A percentile compares a stretch with the other conserved stretches of the same genome.
These are phyloP conservation scores for Ctenosaura bakeri DNA, from an alignment of 2,797 vertebrate species.

Conservation along the genomic window DNA sequence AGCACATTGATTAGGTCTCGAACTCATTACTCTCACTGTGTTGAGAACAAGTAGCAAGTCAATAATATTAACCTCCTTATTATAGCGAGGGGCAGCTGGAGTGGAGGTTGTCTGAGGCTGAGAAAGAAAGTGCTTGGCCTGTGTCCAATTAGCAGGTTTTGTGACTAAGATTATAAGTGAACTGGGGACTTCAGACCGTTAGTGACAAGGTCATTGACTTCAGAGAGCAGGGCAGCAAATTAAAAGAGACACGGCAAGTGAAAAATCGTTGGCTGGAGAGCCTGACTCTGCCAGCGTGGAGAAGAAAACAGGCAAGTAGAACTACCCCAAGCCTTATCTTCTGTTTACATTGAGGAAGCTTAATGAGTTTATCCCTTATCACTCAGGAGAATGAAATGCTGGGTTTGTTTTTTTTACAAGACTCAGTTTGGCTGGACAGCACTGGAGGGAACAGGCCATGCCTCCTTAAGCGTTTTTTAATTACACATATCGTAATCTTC, in stretches of 20 bases:
- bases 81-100: neutral
- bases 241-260: neutral
- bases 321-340: slow-evolving; percentile 2
- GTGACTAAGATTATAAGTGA: too few relatives aligned
- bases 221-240: neutral
- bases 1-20: neutral
- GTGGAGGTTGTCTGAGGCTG: neutral
- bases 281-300: neutral
- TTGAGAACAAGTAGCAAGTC: neutral
- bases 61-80: neutral
- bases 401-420: neutral
- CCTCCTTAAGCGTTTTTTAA: slow-evolving; percentile 17
- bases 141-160: neutral
- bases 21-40: neutral
- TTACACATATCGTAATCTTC: neutral
- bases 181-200: neutral
- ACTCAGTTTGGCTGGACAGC: neutral
- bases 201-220: too few relatives aligned
- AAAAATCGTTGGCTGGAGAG: neutral
- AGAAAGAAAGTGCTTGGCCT: neutral
- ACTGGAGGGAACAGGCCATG: neutral
- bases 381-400: slow-evolving; percentile 3
- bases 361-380: slow-evolving; percentile 12
- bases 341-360: slow-evolving; percentile 28
- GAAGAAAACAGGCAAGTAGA: neutral